These are phyloP conservation scores for Actinia equina DNA, from an alignment of 64 coral and sea anemone species.

Conservation along the genomic window DNA sequence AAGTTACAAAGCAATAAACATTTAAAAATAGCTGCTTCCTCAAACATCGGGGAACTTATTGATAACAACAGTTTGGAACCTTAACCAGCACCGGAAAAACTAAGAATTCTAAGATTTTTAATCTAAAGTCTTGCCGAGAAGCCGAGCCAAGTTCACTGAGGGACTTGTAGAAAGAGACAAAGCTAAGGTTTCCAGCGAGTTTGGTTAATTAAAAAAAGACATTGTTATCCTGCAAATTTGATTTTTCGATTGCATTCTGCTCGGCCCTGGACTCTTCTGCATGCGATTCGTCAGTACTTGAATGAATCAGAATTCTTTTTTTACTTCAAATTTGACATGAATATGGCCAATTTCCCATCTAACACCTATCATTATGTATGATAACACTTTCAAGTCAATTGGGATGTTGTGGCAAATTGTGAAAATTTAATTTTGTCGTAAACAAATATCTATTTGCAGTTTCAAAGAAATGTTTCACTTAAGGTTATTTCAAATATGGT, in stretches of 20 bases:
- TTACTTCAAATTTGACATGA: neutral
- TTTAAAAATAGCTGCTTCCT: conserved; percentile 57
- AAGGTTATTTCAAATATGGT: conserved; percentile 56
- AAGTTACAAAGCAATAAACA: conserved; percentile 66
- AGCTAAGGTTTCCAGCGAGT: conserved; percentile 2
- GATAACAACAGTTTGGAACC: conserved; percentile 40
- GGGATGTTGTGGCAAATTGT: conserved; percentile 48
- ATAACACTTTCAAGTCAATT: conserved; percentile 12
- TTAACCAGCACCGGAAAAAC: conserved; percentile 53
- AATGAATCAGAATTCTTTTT: neutral
- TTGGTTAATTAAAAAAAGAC: conserved; percentile 16
- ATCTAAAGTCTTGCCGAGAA: conserved; percentile 2
- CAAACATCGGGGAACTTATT: conserved; percentile 74
- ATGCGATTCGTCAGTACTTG: neutral
- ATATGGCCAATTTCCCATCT: conserved; percentile 10
- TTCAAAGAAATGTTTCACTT: conserved; percentile 30
- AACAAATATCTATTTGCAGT: conserved; percentile 47
- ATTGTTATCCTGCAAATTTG: neutral
- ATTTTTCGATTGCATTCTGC: neutral
- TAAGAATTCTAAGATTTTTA: neutral
- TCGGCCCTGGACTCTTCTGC: neutral
- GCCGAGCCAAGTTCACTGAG: neutral
- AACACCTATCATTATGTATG: neutral
- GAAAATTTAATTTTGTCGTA: conserved; percentile 39
- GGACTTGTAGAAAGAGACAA: neutral